A percentile compares a stretch with the other conserved stretches of the same genome.
Evolutionary conservation across 2,888 invertebrate species (phyloP).

Genomic region (Cantharis rufa): DNA sequence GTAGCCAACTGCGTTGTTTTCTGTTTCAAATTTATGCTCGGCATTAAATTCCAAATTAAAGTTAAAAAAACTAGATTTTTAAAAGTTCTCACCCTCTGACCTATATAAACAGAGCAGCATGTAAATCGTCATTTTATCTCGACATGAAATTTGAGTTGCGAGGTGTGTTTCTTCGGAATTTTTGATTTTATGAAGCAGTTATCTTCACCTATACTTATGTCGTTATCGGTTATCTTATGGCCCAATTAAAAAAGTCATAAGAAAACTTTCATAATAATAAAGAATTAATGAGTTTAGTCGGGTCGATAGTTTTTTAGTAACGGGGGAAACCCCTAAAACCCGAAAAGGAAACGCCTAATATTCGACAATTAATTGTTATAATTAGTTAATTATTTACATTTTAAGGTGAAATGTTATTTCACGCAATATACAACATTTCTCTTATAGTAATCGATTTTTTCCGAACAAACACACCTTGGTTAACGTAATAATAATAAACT

Average conservation of each 20-base stretch:
- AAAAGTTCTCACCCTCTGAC: background rate
- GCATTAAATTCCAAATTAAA: background rate
- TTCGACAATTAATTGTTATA: background rate
- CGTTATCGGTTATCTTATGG: background rate
- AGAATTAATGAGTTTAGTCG: background rate
- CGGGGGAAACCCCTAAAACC: background rate
- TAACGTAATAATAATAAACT: background rate
- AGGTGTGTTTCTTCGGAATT: background rate
- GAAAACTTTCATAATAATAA: background rate
- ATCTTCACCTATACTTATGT: background rate
- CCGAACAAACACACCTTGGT: background rate
- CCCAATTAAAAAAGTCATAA: background rate
- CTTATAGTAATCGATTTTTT: background rate
- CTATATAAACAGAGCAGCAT: background rate
- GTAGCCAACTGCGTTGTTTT: slow-evolving; percentile 1
- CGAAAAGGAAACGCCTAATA: no score
- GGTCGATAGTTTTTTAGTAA: background rate
- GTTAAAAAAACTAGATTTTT: background rate
- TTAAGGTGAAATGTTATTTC: background rate
- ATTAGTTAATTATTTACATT: background rate
- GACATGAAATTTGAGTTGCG: background rate
- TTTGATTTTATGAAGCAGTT: background rate
- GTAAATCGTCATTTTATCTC: background rate
- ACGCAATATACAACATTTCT: no score
- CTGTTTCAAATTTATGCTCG: background rate